Evolutionary conservation across 2,113 vertebrate genomes (phyloP).

Genomic region (Pleuronectes platessa): DNA sequence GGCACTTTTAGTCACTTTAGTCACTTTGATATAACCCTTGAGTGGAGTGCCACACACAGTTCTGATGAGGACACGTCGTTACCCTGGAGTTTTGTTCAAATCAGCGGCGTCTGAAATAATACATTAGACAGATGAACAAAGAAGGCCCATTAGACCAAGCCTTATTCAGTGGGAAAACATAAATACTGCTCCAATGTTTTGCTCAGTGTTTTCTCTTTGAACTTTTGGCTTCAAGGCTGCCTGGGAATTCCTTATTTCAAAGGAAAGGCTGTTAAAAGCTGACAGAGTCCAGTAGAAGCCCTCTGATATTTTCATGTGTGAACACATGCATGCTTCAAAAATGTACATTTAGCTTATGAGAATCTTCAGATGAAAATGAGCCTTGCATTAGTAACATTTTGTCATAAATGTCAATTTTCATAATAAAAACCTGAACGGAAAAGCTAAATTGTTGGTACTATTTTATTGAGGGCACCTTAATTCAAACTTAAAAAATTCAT

Average conservation of each 20-base stretch:
- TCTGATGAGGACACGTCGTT: constrained; percentile 2
- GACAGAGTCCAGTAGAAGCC: constrained; percentile 4
- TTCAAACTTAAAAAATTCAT: too few species aligned
- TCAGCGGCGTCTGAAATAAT: neutral
- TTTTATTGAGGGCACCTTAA: neutral
- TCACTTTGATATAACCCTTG: constrained; percentile 22
- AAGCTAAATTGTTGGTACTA: neutral
- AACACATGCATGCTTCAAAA: neutral
- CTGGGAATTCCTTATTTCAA: neutral
- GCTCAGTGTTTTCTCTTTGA: neutral
- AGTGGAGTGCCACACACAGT: neutral
- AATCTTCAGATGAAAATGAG: neutral
- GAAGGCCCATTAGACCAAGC: neutral
- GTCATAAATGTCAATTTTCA: neutral
- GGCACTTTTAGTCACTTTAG: too few species aligned
- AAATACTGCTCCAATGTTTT: neutral
- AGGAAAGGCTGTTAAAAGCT: neutral
- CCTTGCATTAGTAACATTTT: neutral
- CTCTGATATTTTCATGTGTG: constrained; percentile 2
- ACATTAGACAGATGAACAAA: constrained; percentile 17
- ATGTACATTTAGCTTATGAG: neutral
- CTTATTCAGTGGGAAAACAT: neutral
- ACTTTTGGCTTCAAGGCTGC: neutral
- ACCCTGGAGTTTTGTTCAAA: neutral
- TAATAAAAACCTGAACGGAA: neutral